Base-by-base conservation (phyloP, 2,888 invertebrate genomes). In the Sarcophaga caerulescens region DNA sequence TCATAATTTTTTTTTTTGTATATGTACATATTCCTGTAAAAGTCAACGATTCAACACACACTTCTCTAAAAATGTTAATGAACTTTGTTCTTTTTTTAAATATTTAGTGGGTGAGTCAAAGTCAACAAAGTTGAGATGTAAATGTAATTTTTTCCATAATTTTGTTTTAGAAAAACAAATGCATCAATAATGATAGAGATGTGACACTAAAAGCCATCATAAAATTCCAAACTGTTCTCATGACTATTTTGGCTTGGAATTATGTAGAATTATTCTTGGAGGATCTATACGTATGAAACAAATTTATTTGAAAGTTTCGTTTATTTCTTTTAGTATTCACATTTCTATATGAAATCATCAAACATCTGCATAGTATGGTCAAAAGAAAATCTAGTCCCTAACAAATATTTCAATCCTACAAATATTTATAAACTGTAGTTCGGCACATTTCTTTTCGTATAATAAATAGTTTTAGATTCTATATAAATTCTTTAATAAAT, bases 351-450 rank as follows among this genome's bases (percentile, higher is more conserved):
- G 84, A 92, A 92, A 92, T 92, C 92, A 91, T 92, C 92, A 92
- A 90, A 92, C 92, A 92, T 91, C 92, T 92, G 92, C 92, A 90
- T 92, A 92, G 92, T 92, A 92, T 92, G 92, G 92, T 92, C 92
- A 92, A 91, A 92, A 92, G 92, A 92, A 91, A 92, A 88, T 45
- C 68, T 63, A 77, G 70, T 57, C 11, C 65, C 83, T 86, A 80
- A 76, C 78, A 65, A 69, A 25, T 17, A 17, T 57, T 35, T 35
- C 35, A 35, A 8, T 35, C 35, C 35, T 1, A 35, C 35, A 10
- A 35, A 35, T 8, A n/a, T n/a, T n/a, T n/a, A 35, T 35, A 35
- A 10, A 35, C 8, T 35, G 35, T 35, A 35, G 35, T 8, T 35
- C 35, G 35, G 35, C 35, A 35, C 8, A 35, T 35, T 35, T 35